phyloP scores from a whole-genome alignment of 2,113 vertebrate genomes.

The Oxygymnocypris stewartii region DNA sequence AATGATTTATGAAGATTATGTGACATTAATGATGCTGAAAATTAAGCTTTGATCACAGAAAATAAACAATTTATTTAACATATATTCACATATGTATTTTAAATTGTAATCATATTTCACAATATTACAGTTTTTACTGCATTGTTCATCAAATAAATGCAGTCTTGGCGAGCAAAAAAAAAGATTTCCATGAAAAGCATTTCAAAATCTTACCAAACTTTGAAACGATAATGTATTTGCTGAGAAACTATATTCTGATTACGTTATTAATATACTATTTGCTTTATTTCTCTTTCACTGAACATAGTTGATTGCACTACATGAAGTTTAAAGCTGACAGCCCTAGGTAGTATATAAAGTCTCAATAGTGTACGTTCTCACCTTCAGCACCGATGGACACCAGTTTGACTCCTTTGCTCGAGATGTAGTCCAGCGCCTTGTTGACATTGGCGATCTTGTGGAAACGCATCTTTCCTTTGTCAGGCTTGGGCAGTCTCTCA shows the following conservation, averaged over 20 bases:
- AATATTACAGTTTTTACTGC: neutral
- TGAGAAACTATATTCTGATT: neutral
- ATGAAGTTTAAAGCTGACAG: neutral
- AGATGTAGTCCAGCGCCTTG: constrained; percentile 90
- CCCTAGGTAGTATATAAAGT: neutral
- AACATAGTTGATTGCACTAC: neutral
- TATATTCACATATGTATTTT: neutral
- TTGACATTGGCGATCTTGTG: constrained; percentile 94
- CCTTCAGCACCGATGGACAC: constrained; percentile 97
- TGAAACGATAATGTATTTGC: neutral
- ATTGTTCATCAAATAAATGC: neutral
- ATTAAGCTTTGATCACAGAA: neutral
- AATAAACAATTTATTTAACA: neutral
- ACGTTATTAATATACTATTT: neutral
- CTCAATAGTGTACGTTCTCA: constrained; percentile 59
- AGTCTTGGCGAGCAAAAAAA: neutral
- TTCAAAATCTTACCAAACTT: neutral
- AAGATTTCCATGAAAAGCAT: neutral
- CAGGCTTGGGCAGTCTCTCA: constrained; percentile 88
- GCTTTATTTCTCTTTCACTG: neutral
- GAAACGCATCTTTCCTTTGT: constrained; percentile 95
- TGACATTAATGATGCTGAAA: neutral
- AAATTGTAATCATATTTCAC: neutral
- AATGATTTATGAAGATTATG: too few species aligned
- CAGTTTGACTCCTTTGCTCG: constrained; percentile 91